Evolutionary conservation across 2,113 vertebrate genomes (phyloP).

Genomic region (Megatriorchis doriae): DNA sequence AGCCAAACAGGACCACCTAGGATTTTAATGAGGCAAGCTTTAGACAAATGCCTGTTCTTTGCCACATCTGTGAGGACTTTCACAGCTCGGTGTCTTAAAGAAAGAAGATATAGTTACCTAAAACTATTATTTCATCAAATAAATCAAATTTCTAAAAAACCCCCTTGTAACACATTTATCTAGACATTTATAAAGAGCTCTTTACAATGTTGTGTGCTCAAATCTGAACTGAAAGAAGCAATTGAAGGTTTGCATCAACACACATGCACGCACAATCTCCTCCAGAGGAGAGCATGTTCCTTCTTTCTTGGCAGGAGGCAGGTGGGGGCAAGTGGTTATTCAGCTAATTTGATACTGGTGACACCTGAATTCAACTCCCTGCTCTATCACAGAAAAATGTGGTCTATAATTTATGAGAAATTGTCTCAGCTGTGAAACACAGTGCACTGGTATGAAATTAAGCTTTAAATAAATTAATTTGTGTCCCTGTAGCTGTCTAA

Average conservation of each 20-base stretch:
- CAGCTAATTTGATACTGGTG: background rate
- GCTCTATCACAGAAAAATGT: background rate
- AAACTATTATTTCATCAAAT: background rate
- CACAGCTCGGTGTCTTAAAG: background rate
- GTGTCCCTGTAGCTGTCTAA: background rate
- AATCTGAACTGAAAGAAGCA: background rate
- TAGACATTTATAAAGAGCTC: background rate
- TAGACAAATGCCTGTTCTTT: background rate
- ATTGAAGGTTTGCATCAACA: background rate
- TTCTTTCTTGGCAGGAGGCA: background rate
- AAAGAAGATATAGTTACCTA: background rate
- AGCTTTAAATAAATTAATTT: background rate
- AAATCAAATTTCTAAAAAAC: background rate
- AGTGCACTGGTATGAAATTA: background rate
- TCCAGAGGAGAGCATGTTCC: background rate
- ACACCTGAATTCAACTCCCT: background rate
- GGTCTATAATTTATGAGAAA: background rate
- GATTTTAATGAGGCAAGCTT: background rate
- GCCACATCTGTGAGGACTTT: background rate
- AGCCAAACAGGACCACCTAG: conserved; percentile 20
- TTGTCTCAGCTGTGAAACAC: background rate
- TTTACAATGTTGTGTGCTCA: background rate
- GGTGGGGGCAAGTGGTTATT: background rate
- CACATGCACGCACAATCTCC: background rate
- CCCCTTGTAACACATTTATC: background rate